Percentiles rank a stretch among this genome's conserved stretches.
Conservation (phyloP, 2,888 invertebrate genomes). For the Tenthredo amoena region DNA sequence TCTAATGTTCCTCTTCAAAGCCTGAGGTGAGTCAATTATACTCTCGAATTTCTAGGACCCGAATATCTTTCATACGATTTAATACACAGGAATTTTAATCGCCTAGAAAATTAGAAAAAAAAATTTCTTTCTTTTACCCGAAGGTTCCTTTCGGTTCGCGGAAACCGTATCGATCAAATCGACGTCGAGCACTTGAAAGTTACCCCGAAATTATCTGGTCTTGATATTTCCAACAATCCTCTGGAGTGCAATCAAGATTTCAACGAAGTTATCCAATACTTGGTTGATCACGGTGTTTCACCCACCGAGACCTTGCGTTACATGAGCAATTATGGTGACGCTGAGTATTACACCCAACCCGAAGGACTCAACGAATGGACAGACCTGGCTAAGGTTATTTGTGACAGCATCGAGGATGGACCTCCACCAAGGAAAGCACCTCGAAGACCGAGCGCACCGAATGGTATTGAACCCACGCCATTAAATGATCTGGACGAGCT, state of each 20-base stretch:
- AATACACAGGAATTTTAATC: background rate
- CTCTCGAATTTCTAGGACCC: background rate
- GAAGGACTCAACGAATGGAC: conserved; percentile 72
- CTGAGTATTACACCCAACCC: conserved; percentile 65
- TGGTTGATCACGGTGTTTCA: conserved; percentile 81
- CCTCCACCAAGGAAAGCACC: conserved; percentile 65
- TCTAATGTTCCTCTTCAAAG: conserved; percentile 70
- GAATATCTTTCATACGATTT: background rate
- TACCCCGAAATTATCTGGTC: conserved; percentile 80
- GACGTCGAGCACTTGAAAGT: conserved; percentile 82
- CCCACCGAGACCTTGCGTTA: conserved; percentile 76
- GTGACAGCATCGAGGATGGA: conserved; percentile 67
- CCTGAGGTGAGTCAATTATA: conserved; percentile 65
- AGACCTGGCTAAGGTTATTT: conserved; percentile 73
- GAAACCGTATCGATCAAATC: conserved; percentile 75
- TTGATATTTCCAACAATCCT: conserved; percentile 84
- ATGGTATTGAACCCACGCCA: background rate
- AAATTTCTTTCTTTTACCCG: background rate
- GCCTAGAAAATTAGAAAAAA: background rate
- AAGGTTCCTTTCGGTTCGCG: conserved; percentile 73
- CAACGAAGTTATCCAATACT: conserved; percentile 84
- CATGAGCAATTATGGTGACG: conserved; percentile 64
- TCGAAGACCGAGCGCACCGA: conserved; percentile 55
- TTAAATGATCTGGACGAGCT: conserved; percentile 6
- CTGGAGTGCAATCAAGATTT: conserved; percentile 86